These are phyloP conservation scores for Esox masquinongy DNA, from an alignment of 2,797 vertebrate genomes.

Conservation along the genomic window DNA sequence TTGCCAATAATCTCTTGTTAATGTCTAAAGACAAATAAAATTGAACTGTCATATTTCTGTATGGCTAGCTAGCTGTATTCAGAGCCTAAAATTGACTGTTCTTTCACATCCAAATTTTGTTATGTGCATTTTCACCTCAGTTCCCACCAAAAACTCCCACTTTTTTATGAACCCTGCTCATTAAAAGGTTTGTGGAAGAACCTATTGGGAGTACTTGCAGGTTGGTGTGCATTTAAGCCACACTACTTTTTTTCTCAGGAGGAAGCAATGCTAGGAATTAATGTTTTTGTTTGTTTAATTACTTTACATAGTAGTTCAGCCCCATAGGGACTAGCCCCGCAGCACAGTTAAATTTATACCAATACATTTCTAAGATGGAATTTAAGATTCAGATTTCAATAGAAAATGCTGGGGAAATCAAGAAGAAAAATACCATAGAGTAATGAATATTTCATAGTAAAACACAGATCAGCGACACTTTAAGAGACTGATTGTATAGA, in stretches of 20 bases:
- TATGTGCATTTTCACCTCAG: too few species aligned
- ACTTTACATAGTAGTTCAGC: slow-evolving; percentile 45
- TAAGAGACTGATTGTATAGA: slow-evolving; percentile 14
- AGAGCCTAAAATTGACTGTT: too few species aligned
- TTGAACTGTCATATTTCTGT: too few species aligned
- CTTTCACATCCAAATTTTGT: too few species aligned
- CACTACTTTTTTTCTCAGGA: slow-evolving; percentile 40
- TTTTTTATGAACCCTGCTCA: too few species aligned
- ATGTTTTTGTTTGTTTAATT: slow-evolving; percentile 38
- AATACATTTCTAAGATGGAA: slow-evolving; percentile 55
- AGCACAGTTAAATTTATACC: slow-evolving; percentile 53
- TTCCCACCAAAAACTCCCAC: too few species aligned
- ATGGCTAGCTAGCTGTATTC: too few species aligned
- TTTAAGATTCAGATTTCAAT: slow-evolving; percentile 53
- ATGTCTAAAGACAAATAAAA: too few species aligned
- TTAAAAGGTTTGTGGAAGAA: too few species aligned
- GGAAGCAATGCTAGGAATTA: slow-evolving; percentile 10
- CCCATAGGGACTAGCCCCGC: slow-evolving; percentile 33
- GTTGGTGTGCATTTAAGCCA: slow-evolving; percentile 19
- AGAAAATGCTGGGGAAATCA: slow-evolving; percentile 46
- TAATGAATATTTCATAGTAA: slow-evolving; percentile 70
- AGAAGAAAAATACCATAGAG: slow-evolving; percentile 56
- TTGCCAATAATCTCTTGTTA: too few species aligned
- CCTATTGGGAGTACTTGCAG: slow-evolving; percentile 7
- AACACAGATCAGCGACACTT: slow-evolving; percentile 48